Conservation (phyloP, 1,140 invertebrate species). For the Mamestra configurata region DNA sequence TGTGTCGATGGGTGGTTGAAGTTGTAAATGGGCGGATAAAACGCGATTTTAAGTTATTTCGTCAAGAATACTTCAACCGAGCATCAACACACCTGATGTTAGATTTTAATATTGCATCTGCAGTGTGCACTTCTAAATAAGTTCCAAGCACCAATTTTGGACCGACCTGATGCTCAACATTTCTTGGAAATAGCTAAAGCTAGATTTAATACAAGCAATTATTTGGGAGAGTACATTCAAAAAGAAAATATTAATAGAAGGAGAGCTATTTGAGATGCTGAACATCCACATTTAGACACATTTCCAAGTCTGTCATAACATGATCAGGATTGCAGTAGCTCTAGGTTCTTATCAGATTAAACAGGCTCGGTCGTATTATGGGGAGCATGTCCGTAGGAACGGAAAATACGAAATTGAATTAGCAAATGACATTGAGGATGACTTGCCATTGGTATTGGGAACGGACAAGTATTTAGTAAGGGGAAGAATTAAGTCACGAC, state of each 20-base stretch:
- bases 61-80: constrained; percentile 19
- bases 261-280: constrained; percentile 22
- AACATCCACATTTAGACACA: constrained; percentile 24
- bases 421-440: constrained; percentile 32
- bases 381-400: constrained; percentile 23
- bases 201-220: background rate
- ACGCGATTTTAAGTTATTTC: constrained; percentile 31
- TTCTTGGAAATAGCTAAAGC: constrained; percentile 17
- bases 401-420: constrained; percentile 15
- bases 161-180: background rate
- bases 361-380: constrained; percentile 40
- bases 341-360: no score
- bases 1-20: constrained; percentile 35
- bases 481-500: constrained; percentile 34
- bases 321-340: no score
- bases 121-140: constrained; percentile 28
- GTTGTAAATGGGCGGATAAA: constrained; percentile 19
- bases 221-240: background rate
- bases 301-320: no score
- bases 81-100: constrained; percentile 7
- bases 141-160: background rate
- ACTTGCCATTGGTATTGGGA: constrained; percentile 11
- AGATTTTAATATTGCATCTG: constrained; percentile 22
- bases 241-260: constrained; percentile 39
- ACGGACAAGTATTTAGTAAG: constrained; percentile 37